Evolutionary conservation across 2,888 invertebrate species (phyloP), one percentile per base, ranked within the genome.

Genomic region (Pyrgus malvae): DNA sequence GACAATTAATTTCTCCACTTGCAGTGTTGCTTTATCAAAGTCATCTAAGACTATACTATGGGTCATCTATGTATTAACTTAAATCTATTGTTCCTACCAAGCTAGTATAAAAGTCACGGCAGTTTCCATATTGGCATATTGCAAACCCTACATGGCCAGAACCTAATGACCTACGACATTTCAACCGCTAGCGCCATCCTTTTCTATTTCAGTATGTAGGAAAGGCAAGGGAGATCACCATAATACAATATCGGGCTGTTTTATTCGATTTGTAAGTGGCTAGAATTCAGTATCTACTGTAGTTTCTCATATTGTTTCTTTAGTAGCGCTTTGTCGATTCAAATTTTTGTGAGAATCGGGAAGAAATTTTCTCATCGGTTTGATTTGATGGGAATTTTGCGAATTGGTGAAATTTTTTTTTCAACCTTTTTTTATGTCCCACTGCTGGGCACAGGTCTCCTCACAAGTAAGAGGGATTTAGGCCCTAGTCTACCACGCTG

Each of bases 151-250:
- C 80, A 86, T 80, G 86, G 89, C 68, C 64, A 66, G 84, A 79
- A 88, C 89, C 90, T 89, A 87, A 87, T 89, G 90, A 89, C 90
- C 90, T 89, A 82, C 80, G 89, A 90, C 90, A 86, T 90, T 90
- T 89, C 83, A 87, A 86, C 86, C 77, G 76, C 74, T 80, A 76
- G 65, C 72, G 53, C 68, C 54, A 62, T 86, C 87, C 72, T 68
- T 64, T 69, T 83, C 79, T 64, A 60, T 65, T 65, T 44, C 56
- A 48, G 56, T 59, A 64, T 42, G 79, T 53, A 65, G 59, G 76
- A 86, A 67, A 66, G 66, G 70, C 79, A 83, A 58, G 70, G 67
- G 49, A 62, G 71, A 83, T 74, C 69, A 62, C 86, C 82, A 84
- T 87, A 86, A 84, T 83, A 87, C 87, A 87, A 86, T 83, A 84